Conservation (phyloP, 2,888 invertebrate species). For the Drosophila anomalata region DNA sequence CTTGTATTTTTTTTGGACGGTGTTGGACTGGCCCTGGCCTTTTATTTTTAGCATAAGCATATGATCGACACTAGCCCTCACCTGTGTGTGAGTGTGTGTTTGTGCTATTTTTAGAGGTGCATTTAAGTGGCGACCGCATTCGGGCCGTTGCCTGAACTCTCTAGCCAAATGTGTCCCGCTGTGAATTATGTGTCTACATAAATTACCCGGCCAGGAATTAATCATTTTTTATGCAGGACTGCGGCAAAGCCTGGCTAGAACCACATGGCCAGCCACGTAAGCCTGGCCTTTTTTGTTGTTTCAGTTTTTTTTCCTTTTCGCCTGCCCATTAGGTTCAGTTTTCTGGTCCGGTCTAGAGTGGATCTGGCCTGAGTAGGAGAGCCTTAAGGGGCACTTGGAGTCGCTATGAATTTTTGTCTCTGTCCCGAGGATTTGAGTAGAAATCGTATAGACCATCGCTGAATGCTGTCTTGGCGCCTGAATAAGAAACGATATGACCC, state of each 20-base stretch:
- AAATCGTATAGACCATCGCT: conserved; percentile 14
- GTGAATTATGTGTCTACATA: conserved; percentile 82
- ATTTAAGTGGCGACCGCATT: conserved; percentile 74
- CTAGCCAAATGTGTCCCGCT: conserved; percentile 75
- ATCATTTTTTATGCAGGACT: conserved; percentile 78
- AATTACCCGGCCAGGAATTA: conserved; percentile 80
- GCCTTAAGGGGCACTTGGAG: conserved; percentile 64
- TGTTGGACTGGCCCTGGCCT: conserved; percentile 25
- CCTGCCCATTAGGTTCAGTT: conserved; percentile 69
- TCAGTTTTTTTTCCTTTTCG: conserved; percentile 13
- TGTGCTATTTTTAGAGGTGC: conserved; percentile 71
- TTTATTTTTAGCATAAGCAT: conserved; percentile 73
- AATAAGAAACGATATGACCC: conserved; percentile 4
- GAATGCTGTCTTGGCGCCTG: conserved; percentile 40
- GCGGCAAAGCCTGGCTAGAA: conserved; percentile 22
- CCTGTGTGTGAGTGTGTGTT: conserved; percentile 19
- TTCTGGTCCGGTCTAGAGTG: conserved; percentile 18
- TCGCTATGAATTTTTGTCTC: conserved; percentile 67
- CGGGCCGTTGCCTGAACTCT: conserved; percentile 69
- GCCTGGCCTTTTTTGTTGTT: conserved; percentile 19
- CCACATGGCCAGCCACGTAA: conserved; percentile 3
- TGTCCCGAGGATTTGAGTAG: conserved; percentile 49
- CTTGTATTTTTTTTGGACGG: conserved; percentile 1
- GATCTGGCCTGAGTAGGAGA: conserved; percentile 17
- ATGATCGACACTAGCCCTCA: conserved; percentile 61